Evolutionary conservation across 2,888 invertebrate species (phyloP).

Genomic region (Gnatocerus cornutus): DNA sequence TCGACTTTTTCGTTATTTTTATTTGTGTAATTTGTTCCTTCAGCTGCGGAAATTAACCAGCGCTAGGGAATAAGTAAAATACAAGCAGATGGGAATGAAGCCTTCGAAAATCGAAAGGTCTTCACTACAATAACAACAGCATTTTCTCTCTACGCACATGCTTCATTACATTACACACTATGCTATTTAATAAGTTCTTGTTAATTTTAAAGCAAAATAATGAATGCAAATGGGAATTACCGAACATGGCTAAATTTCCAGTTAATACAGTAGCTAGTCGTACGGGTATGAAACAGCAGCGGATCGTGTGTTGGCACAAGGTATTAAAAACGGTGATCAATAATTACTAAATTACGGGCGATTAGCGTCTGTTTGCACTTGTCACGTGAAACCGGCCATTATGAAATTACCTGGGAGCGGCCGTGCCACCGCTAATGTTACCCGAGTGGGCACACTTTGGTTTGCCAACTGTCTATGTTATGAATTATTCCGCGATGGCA

Average conservation of each 20-base stretch:
- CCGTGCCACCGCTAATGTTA: constrained; percentile 53
- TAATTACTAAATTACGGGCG: constrained; percentile 69
- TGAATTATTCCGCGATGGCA: constrained; percentile 19
- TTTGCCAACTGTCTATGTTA: constrained; percentile 27
- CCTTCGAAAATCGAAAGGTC: not conserved
- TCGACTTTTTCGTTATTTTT: constrained; percentile 37
- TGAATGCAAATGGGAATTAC: constrained; percentile 22
- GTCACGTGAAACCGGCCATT: constrained; percentile 70
- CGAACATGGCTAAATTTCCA: constrained; percentile 7
- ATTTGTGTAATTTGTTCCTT: constrained; percentile 35
- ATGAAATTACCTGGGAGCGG: constrained; percentile 70
- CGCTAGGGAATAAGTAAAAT: constrained; percentile 18
- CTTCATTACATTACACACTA: no score
- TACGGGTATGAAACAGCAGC: constrained; percentile 30
- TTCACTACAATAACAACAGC: not conserved
- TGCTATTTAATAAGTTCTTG: constrained; percentile 30
- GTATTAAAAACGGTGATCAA: constrained; percentile 67
- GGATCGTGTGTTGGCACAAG: constrained; percentile 56
- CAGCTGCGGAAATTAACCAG: constrained; percentile 32
- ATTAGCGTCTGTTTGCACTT: constrained; percentile 70
- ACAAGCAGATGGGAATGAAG: constrained; percentile 13
- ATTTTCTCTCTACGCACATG: no score
- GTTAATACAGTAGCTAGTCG: constrained; percentile 11
- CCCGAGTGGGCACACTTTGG: constrained; percentile 51
- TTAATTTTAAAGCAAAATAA: constrained; percentile 16